These are phyloP conservation scores for Acanthopagrus latus DNA, from an alignment of 2,797 vertebrate genomes.

Conservation along the genomic window DNA sequence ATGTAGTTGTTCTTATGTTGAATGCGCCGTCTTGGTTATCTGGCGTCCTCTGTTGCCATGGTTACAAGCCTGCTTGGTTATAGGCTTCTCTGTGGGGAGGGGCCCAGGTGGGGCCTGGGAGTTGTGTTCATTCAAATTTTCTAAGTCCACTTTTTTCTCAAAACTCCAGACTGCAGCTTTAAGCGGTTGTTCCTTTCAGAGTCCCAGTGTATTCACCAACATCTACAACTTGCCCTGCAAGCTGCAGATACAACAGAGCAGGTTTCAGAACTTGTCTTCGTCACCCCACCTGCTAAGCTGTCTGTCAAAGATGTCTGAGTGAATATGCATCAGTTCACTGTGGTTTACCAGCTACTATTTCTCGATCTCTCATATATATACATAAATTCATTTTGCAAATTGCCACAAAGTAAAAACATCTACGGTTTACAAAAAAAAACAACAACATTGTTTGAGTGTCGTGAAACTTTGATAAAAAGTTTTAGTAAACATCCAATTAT, in stretches of 20 bases:
- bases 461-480: constrained; percentile 5
- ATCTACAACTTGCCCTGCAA: constrained; percentile 17
- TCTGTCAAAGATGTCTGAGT: constrained; percentile 36
- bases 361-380: too few species aligned
- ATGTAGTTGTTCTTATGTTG: too few species aligned
- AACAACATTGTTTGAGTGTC: constrained; percentile 2
- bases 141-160: too few species aligned
- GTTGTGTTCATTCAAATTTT: too few species aligned
- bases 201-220: constrained; percentile 4
- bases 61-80: too few species aligned
- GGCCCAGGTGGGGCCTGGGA: too few species aligned
- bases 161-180: not conserved
- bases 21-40: too few species aligned
- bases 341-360: not conserved
- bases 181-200: constrained; percentile 6
- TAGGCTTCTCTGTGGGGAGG: too few species aligned
- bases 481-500: not conserved
- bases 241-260: constrained; percentile 38
- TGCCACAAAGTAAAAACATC: not conserved
- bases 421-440: constrained; percentile 17
- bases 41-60: too few species aligned
- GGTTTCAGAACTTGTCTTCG: constrained; percentile 47
- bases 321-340: not conserved
- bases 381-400: too few species aligned
- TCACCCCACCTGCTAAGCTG: constrained; percentile 37